Base-by-base conservation (phyloP, 2,797 vertebrate genomes). In the Mionectes olivaceus region DNA sequence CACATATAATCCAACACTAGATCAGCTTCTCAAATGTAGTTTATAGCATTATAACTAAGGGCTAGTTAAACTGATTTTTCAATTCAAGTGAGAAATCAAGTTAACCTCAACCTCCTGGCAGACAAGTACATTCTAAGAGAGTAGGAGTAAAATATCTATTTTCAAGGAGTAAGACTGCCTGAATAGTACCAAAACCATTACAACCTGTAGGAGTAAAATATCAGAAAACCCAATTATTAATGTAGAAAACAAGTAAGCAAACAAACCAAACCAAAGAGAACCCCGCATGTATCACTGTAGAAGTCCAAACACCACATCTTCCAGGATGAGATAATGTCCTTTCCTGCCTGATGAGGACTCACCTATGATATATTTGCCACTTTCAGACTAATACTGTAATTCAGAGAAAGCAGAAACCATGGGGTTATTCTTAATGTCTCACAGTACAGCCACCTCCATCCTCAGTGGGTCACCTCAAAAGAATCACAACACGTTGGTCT, bases 61-160 rank as follows among this genome's bases (percentile, higher is more conserved):
- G 80, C 82, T 93, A 94, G 93, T 81, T 90, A 92, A 97, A 98
- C 89, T 97, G 97, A 98, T 97, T 98, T 65, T 98, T 97, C 95
- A 96, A 77, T 96, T 97, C 94, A 95, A 96, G 89, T 95, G 95
- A 97, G 95, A 97, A 98, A 98, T 97, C 94, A 96, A 95, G 94
- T 97, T 98, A 98, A 97, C 96, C 95, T 97, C 96, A 96, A 96
- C 96, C 94, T 97, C 95, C 93, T 77, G 85, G 97, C 15, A 94
- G 59, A 35, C 91, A 97, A 96, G 70, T 90, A 93, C 89, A 93
- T 46, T 84, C 87, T 75, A 89, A 76, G 33, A 79, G 28, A 88
- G 19, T 3, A 44, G 5, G 16, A 96, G 85, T 95, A 97, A 96
- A 95, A 65, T 44, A 94, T 11, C 87, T n/a, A n/a, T n/a, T n/a